These are phyloP conservation scores for Pangasianodon gigas DNA, from an alignment of 2,113 vertebrate genomes.

Conservation along the genomic window DNA sequence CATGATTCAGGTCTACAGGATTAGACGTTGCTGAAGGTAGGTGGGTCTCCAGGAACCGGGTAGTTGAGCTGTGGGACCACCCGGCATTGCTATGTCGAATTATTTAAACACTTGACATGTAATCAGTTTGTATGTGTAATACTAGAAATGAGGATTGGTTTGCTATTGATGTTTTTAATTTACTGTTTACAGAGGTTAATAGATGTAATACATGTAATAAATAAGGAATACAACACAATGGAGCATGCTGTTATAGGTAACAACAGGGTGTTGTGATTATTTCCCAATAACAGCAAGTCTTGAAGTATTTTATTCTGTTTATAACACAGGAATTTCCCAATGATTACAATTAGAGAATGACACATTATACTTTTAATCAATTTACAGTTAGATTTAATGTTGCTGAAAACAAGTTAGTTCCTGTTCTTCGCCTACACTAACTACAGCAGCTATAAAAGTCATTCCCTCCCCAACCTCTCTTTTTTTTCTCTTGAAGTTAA, in stretches of 20 bases:
- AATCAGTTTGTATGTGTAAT: slow-evolving; percentile 25
- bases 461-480: not conserved
- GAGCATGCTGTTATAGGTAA: no score
- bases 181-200: not conserved
- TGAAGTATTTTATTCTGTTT: not conserved
- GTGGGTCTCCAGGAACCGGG: not conserved
- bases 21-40: slow-evolving; percentile 6
- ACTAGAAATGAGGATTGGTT: not conserved
- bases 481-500: not conserved
- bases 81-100: not conserved
- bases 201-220: not conserved
- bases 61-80: slow-evolving; percentile 24
- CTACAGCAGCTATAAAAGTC: not conserved
- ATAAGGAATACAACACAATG: not conserved
- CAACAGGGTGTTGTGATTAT: not conserved
- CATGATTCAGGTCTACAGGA: slow-evolving; percentile 19
- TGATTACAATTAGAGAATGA: not conserved
- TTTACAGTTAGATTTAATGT: not conserved
- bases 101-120: not conserved
- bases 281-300: not conserved
- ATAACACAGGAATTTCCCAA: not conserved
- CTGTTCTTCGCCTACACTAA: not conserved
- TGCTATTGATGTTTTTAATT: not conserved
- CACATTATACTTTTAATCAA: not conserved
- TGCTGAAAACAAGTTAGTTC: not conserved